These are phyloP conservation scores for Streblospio benedicti DNA, from an alignment of 1,140 invertebrate genomes.

Conservation along the genomic window DNA sequence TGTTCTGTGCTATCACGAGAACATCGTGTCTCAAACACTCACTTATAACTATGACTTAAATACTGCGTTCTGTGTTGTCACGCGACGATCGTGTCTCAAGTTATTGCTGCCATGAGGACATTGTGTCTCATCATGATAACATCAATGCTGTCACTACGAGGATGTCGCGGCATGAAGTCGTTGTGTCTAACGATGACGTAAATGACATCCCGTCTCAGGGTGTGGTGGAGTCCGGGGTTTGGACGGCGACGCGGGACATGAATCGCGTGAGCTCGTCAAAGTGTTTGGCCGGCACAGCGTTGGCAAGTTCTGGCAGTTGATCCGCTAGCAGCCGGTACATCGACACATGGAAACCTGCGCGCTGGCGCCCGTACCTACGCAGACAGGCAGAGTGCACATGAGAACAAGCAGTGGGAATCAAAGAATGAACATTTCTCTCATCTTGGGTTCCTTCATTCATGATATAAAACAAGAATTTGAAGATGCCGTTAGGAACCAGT, in stretches of 20 bases:
- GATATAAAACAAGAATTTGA: not conserved
- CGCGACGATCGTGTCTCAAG: too few relatives aligned
- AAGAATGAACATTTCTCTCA: not conserved
- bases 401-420: not conserved
- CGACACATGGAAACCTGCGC: not conserved
- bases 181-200: too few relatives aligned
- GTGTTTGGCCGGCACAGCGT: slow-evolving; percentile 7
- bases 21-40: too few relatives aligned
- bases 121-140: too few relatives aligned
- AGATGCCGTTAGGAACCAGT: not conserved
- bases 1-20: too few relatives aligned
- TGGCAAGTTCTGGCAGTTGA: not conserved
- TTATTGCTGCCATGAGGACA: too few relatives aligned
- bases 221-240: too few relatives aligned
- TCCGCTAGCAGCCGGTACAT: slow-evolving; percentile 5
- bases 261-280: slow-evolving; percentile 9
- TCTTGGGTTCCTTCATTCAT: not conserved
- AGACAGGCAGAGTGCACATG: not conserved
- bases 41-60: too few relatives aligned
- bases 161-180: too few relatives aligned
- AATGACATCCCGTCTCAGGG: too few relatives aligned
- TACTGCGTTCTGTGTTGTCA: too few relatives aligned
- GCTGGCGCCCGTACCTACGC: not conserved
- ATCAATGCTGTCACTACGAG: too few relatives aligned
- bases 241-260: not conserved